These are phyloP conservation scores for Caenorhabditis imperialis DNA, from an alignment of 2,888 invertebrate species.

Conservation along the genomic window DNA sequence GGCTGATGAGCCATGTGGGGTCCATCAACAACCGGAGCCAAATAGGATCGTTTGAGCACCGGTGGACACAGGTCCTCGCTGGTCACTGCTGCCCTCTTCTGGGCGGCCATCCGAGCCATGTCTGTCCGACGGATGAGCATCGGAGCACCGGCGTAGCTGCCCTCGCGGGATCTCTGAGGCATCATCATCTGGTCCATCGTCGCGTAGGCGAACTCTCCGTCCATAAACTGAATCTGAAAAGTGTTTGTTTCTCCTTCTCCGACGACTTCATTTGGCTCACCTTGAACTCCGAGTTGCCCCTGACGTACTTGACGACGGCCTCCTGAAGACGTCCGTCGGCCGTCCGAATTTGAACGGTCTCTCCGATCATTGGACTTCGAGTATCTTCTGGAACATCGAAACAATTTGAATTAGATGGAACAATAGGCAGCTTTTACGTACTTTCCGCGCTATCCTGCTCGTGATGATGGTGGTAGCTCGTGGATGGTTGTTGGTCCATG, in stretches of 20 bases:
- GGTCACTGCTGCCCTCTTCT: conserved; percentile 40
- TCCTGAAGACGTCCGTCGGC: conserved; percentile 32
- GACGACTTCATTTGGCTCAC: conserved; percentile 1
- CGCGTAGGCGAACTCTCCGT: conserved; percentile 68
- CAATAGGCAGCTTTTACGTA: not conserved
- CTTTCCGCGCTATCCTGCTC: conserved; percentile 14
- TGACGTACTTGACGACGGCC: conserved; percentile 38
- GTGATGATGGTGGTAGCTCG: conserved; percentile 42
- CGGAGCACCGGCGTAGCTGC: conserved; percentile 23
- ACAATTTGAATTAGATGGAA: no score
- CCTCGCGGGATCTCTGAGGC: conserved; percentile 24
- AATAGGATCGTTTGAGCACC: conserved; percentile 32
- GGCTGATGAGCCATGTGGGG: conserved; percentile 35
- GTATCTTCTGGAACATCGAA: conserved; percentile 19
- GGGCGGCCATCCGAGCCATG: conserved; percentile 9
- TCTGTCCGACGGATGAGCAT: conserved; percentile 10
- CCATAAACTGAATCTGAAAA: conserved; percentile 64
- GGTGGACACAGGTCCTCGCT: conserved; percentile 23
- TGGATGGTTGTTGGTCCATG: conserved; percentile 18
- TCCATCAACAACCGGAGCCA: conserved; percentile 28
- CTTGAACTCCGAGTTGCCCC: conserved; percentile 33
- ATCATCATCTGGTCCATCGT: conserved; percentile 58
- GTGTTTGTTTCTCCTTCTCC: not conserved
- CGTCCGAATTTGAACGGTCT: conserved; percentile 41
- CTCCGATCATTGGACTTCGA: conserved; percentile 31